phyloP scores from a whole-genome alignment of 1,140 invertebrate species.

The Bicyclus anynana region DNA sequence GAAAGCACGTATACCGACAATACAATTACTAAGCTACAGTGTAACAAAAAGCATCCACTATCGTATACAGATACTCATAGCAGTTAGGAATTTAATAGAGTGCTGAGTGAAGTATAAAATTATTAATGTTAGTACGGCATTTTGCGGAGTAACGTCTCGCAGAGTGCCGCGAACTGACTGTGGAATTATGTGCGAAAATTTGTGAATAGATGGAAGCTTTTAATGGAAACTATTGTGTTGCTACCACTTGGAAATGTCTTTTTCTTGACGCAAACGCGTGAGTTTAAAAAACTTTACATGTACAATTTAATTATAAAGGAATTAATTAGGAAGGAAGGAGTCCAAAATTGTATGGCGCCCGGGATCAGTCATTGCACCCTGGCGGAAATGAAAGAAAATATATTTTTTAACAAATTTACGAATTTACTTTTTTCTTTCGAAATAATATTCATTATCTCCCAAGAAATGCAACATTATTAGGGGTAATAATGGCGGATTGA shows the following conservation, averaged over 20 bases:
- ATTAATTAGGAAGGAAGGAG: no score
- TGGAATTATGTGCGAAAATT: conserved; percentile 36
- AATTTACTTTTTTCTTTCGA: no score
- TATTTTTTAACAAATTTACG: no score
- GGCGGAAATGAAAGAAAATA: no score
- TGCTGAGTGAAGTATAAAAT: conserved; percentile 30
- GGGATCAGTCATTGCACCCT: no score
- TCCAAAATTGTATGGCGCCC: no score
- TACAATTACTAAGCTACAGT: conserved; percentile 12
- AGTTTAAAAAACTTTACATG: neutral
- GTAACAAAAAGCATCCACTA: conserved; percentile 16
- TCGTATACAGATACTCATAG: neutral
- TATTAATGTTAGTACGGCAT: conserved; percentile 29
- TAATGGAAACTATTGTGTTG: neutral
- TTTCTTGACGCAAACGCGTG: neutral
- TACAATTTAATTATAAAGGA: no score
- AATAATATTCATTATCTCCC: no score
- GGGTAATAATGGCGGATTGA: no score
- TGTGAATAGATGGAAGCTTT: conserved; percentile 14
- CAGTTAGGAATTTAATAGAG: conserved; percentile 28
- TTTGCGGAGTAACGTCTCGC: conserved; percentile 23
- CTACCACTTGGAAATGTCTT: neutral
- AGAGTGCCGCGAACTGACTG: conserved; percentile 26
- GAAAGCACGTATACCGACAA: neutral
- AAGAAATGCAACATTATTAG: no score